Base-by-base conservation (phyloP, 2,888 invertebrate genomes). In the Lysandra coridon region DNA sequence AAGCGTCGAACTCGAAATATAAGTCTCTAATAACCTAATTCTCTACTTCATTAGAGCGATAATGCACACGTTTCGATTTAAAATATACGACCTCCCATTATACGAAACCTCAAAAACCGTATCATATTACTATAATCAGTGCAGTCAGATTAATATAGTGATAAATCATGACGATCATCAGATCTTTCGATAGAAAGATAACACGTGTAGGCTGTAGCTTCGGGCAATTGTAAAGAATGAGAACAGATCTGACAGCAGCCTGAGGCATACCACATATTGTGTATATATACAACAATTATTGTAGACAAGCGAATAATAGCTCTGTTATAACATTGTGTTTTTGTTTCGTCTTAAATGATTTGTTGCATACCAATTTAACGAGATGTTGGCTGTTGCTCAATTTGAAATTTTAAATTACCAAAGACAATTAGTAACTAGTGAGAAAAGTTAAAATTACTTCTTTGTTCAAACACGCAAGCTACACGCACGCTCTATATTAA, bases 151-250 rank as follows among this genome's bases (percentile, higher is more conserved):
- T 64, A 64, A 64, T 30, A 23, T 12, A 64, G 30, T 49, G 23
- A 75, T 75, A n/a, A 49, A 74, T 74, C 74, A 74, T 49, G 49
- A 4, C 49, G 23, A 14, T 69, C 33, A 74, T 75, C 23, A 23
- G 75, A 49, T 44, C 44, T 75, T 75, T 30, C 75, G 49, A 30
- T 69, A 33, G 12, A 37, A 33, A 75, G 75, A 49, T 74, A 40
- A 74, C 74, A n/a, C 23, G 23, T 23, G 23, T 23, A 23, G 23
- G 23, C 23, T 12, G 10, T 30, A 75, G 44, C 75, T 14, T 12
- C 49, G 75, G 49, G 75, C 23, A 7, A 23, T 44, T 1, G n/a
- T 44, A 23, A 14, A 49, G 14, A 75, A 75, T 23, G 75, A 75
- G 75, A 23, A 30, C 75, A 7, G 44, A 74, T 30, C 17, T 49